Percentiles rank a stretch among this genome's conserved stretches.
Evolutionary conservation across 2,797 vertebrate species (phyloP).

Genomic region (Apogon hyalosoma): DNA sequence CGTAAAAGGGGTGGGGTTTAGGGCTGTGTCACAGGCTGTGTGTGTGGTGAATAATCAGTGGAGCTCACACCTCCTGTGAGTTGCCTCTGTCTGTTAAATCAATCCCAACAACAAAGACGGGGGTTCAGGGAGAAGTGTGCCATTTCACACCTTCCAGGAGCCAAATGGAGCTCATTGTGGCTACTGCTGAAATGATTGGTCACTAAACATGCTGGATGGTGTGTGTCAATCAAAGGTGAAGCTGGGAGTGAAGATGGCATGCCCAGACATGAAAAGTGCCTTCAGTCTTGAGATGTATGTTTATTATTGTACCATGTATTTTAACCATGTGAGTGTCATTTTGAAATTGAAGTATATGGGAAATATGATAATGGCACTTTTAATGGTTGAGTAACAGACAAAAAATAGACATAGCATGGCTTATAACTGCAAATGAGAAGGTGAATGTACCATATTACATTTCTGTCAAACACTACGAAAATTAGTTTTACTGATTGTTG

Average conservation of each 20-base stretch:
- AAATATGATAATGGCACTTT: conserved; percentile 2
- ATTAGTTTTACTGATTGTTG: not conserved
- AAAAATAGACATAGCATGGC: conserved; percentile 6
- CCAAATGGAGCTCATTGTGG: conserved; percentile 82
- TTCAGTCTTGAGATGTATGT: conserved; percentile 32
- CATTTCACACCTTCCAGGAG: conserved; percentile 80
- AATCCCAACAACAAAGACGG: conserved; percentile 76
- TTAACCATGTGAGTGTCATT: conserved; percentile 35
- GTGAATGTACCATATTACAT: not conserved
- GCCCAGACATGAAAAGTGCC: conserved; percentile 72
- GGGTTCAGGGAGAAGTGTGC: conserved; percentile 62
- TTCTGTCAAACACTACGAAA: conserved; percentile 4
- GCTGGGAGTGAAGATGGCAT: conserved; percentile 67
- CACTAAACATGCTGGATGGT: conserved; percentile 60
- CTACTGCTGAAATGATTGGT: conserved; percentile 43
- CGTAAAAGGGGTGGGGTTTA: conserved; percentile 70
- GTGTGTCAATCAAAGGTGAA: conserved; percentile 69
- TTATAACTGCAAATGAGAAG: not conserved
- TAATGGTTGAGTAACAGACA: not conserved
- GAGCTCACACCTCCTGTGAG: conserved; percentile 76
- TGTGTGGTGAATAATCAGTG: conserved; percentile 53
- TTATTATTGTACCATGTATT: conserved; percentile 48
- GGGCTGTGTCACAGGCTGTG: conserved; percentile 53
- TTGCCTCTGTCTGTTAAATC: conserved; percentile 77
- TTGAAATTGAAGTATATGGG: conserved; percentile 27